phyloP scores from a whole-genome alignment of 2,113 vertebrate genomes.

The Oncorhynchus clarkii region DNA sequence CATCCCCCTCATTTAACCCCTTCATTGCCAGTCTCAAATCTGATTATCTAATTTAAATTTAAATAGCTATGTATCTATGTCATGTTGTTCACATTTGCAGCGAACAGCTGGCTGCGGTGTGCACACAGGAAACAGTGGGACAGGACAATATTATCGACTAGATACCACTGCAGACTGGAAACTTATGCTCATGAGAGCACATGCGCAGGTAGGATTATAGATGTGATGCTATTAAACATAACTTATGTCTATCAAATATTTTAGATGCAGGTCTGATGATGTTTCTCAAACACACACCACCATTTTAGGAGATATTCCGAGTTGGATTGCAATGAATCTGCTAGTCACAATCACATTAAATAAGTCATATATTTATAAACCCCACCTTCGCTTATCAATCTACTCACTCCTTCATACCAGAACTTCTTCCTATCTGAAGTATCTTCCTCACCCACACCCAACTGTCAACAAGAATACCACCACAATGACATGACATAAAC shows the following conservation, averaged over 20 bases:
- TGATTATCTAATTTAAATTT: background rate
- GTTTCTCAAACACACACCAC: background rate
- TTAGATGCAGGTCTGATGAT: background rate
- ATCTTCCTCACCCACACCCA: background rate
- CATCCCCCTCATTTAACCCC: conserved; percentile 50
- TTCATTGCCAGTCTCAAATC: conserved; percentile 44
- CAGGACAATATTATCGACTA: background rate
- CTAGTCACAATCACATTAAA: background rate
- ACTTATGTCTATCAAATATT: background rate
- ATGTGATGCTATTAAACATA: background rate
- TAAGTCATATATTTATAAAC: conserved; percentile 1
- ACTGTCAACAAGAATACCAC: background rate
- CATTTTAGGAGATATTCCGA: background rate
- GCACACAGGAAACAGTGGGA: no score
- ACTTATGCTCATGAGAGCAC: no score
- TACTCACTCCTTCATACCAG: background rate
- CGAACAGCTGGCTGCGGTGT: no score
- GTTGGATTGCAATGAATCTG: background rate
- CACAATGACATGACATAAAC: background rate
- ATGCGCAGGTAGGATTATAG: background rate
- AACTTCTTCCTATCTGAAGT: background rate
- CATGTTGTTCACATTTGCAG: background rate
- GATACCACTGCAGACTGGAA: background rate
- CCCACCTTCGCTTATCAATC: conserved; percentile 7
- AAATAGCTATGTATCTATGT: background rate